Conservation (phyloP, 53 echinoderm and acorn worm genomes). For the Glandiceps talaboti region DNA sequence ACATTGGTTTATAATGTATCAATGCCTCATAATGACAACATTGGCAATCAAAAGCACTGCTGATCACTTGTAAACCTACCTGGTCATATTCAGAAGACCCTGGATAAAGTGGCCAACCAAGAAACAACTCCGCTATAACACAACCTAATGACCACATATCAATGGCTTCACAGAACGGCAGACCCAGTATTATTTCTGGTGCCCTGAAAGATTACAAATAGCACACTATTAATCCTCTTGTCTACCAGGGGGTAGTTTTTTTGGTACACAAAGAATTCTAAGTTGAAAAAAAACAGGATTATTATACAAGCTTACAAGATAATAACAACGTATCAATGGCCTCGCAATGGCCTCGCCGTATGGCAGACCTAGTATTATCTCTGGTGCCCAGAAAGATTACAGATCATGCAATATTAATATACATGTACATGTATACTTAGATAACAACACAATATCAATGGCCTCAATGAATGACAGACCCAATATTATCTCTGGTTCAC, state of each 20-base stretch:
- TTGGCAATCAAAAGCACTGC: too few relatives aligned
- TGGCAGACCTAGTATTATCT: slow-evolving; percentile 82
- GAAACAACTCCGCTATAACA: slow-evolving; percentile 88
- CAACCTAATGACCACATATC: slow-evolving; percentile 99
- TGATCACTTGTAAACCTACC: slow-evolving; percentile 25
- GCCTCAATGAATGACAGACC: slow-evolving; percentile 94
- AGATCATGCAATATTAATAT: too few relatives aligned
- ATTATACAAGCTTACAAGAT: too few relatives aligned
- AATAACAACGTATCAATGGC: slow-evolving; percentile 92
- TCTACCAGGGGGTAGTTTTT: too few relatives aligned
- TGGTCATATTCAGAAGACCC: slow-evolving; percentile 99
- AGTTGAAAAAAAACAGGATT: too few relatives aligned
- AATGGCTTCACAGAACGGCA: slow-evolving; percentile 96
- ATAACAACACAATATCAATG: slow-evolving; percentile 95
- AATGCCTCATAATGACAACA: too few relatives aligned
- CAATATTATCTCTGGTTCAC: slow-evolving; percentile 85
- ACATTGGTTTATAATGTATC: too few relatives aligned
- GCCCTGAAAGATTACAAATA: slow-evolving; percentile 64
- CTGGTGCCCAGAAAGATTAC: slow-evolving; percentile 65
- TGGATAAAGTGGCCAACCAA: slow-evolving; percentile 97
- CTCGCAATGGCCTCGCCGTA: slow-evolving; percentile 98
- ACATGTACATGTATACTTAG: too few relatives aligned
- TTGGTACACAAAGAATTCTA: too few relatives aligned
- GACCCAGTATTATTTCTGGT: slow-evolving; percentile 88
- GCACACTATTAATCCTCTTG: too few relatives aligned